phyloP scores from a whole-genome alignment of 2,797 vertebrate genomes.

The Sebastes taczanowskii region DNA sequence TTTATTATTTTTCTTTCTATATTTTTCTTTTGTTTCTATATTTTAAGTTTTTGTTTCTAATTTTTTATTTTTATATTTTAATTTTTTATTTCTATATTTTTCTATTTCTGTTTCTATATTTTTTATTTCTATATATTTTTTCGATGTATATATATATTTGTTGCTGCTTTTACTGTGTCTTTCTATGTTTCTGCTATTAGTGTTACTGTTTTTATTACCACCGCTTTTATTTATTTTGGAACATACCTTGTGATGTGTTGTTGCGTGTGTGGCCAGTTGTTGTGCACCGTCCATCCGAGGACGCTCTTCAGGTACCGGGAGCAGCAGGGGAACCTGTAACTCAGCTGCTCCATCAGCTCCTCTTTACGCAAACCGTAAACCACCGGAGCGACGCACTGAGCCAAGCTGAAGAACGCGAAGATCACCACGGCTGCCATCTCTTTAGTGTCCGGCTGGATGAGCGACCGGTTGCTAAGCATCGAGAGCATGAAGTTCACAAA shows the following conservation, averaged over 20 bases:
- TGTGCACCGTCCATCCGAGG: constrained; percentile 75
- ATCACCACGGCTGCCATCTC: constrained; percentile 72
- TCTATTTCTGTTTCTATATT: too few species aligned
- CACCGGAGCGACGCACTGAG: constrained; percentile 82
- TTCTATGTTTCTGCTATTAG: too few species aligned
- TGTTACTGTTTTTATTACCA: too few species aligned
- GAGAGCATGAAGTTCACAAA: constrained; percentile 76
- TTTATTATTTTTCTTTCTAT: too few species aligned
- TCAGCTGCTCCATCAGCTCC: constrained; percentile 78
- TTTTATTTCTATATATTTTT: too few species aligned
- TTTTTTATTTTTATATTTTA: too few species aligned
- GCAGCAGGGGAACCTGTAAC: constrained; percentile 72
- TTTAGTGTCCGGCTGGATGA: constrained; percentile 44
- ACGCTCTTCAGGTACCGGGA: constrained; percentile 68
- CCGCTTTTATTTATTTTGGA: too few species aligned
- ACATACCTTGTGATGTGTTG: constrained; percentile 60
- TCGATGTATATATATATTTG: too few species aligned
- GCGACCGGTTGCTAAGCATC: fast-evolving
- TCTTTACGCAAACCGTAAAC: constrained; percentile 85
- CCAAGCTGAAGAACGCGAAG: constrained; percentile 83
- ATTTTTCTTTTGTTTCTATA: too few species aligned
- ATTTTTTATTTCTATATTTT: too few species aligned
- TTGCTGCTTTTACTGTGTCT: too few species aligned
- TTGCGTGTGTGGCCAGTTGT: constrained; percentile 17
- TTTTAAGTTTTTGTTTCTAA: too few species aligned